Percentiles rank a stretch among this genome's conserved stretches.
Conservation (phyloP, 2,113 vertebrate species). For the Xiphophorus couchianus region DNA sequence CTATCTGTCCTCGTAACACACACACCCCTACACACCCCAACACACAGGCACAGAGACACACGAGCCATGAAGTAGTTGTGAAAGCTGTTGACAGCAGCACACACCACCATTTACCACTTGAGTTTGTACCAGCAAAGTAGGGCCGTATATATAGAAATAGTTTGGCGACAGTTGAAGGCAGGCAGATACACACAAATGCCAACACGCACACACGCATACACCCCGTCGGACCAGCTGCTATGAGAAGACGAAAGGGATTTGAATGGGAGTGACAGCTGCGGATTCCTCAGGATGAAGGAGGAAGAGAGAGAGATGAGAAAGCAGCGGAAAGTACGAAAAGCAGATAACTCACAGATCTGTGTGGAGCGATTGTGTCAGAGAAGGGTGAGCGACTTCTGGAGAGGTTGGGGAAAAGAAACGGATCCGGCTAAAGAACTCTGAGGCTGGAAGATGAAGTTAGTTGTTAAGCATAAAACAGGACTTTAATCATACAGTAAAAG, state of each 20-base stretch:
- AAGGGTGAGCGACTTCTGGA: background rate
- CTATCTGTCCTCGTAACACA: conserved; percentile 1
- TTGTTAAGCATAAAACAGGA: no score
- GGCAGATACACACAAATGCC: conserved; percentile 9
- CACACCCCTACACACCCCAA: background rate
- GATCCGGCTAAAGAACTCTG: background rate
- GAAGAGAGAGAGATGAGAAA: conserved; percentile 32
- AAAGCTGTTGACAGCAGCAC: conserved; percentile 54
- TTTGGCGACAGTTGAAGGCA: conserved; percentile 62
- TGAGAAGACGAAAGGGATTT: conserved; percentile 51
- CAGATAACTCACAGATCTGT: conserved; percentile 13
- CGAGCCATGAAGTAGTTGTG: conserved; percentile 17
- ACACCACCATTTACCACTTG: conserved; percentile 49
- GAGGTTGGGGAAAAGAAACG: background rate
- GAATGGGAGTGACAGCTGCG: conserved; percentile 76
- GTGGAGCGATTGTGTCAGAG: background rate
- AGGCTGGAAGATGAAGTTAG: background rate
- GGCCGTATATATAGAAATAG: conserved; percentile 65
- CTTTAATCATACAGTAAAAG: no score
- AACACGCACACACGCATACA: conserved; percentile 24
- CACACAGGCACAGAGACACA: conserved; percentile 8
- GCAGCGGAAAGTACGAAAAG: conserved; percentile 19
- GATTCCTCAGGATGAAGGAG: conserved; percentile 68
- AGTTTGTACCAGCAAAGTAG: conserved; percentile 49
- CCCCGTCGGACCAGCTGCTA: conserved; percentile 68